These are phyloP conservation scores for Apis mellifera DNA, from an alignment of 1,140 invertebrate genomes.

Conservation along the genomic window DNA sequence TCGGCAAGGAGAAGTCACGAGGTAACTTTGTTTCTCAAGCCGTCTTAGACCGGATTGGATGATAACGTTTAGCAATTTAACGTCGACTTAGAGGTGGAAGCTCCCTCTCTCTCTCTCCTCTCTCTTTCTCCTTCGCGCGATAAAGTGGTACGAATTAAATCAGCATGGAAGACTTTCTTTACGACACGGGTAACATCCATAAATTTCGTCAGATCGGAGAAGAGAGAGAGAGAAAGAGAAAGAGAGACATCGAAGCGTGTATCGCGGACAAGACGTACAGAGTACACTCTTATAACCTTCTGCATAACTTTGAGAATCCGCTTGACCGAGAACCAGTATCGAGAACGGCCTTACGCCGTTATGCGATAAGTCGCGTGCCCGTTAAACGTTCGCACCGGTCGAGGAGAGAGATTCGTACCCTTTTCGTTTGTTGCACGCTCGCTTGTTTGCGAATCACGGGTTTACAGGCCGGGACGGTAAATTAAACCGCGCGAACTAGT, in stretches of 20 bases:
- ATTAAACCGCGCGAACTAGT: constrained; percentile 1
- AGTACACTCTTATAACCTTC: constrained; percentile 75
- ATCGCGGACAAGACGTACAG: constrained; percentile 66
- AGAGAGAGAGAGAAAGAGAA: constrained; percentile 37
- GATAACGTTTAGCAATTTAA: constrained; percentile 52
- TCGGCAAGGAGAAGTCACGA: background rate
- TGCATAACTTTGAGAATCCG: constrained; percentile 78
- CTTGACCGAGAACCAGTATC: constrained; percentile 80
- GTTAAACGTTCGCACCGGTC: constrained; percentile 68
- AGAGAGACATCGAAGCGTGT: constrained; percentile 51
- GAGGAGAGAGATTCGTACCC: constrained; percentile 54
- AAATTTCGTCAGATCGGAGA: constrained; percentile 73
- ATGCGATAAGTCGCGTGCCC: constrained; percentile 79
- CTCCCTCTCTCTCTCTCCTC: background rate
- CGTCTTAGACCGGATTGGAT: constrained; percentile 6
- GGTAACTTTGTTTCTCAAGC: constrained; percentile 12
- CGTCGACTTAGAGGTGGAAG: background rate
- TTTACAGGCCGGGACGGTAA: background rate
- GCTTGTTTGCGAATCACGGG: constrained; percentile 11
- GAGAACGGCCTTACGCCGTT: constrained; percentile 79
- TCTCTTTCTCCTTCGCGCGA: constrained; percentile 36
- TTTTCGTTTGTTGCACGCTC: constrained; percentile 30
- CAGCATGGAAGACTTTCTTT: constrained; percentile 56
- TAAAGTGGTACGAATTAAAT: constrained; percentile 66
- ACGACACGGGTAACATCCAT: constrained; percentile 61